Evolutionary conservation across 1,140 invertebrate species (phyloP).

Genomic region (Trichonephila inaurata): DNA sequence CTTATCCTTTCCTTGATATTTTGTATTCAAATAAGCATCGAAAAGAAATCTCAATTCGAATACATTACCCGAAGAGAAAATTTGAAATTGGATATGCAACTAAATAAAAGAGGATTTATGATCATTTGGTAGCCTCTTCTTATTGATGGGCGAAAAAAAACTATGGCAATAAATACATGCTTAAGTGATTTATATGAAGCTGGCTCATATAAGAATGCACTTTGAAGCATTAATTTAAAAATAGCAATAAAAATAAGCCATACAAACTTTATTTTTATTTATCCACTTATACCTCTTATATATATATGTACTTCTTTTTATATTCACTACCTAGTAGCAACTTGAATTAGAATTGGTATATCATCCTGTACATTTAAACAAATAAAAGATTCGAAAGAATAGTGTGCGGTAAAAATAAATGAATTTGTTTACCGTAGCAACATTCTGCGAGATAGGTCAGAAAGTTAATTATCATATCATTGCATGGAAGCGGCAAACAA

Average conservation of each 20-base stretch:
- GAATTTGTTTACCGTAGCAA: constrained; percentile 14
- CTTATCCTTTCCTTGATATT: not conserved
- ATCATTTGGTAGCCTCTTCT: not conserved
- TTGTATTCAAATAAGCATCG: not conserved
- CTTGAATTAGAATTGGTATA: too few relatives aligned
- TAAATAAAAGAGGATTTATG: not conserved
- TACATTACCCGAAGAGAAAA: not conserved
- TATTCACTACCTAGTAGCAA: too few relatives aligned
- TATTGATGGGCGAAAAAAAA: too few relatives aligned
- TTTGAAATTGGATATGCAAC: not conserved
- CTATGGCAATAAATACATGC: too few relatives aligned
- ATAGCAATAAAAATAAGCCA: too few relatives aligned
- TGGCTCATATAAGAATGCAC: too few relatives aligned
- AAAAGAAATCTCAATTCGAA: not conserved
- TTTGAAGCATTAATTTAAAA: too few relatives aligned
- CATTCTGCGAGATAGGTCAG: not conserved
- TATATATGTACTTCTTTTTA: too few relatives aligned
- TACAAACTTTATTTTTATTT: too few relatives aligned
- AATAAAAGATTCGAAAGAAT: not conserved
- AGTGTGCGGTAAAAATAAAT: not conserved
- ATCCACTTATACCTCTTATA: too few relatives aligned
- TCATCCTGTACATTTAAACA: not conserved
- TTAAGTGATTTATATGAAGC: too few relatives aligned
- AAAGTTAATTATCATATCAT: not conserved
- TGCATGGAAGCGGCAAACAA: not conserved